phyloP scores from a whole-genome alignment of 2,113 vertebrate genomes.

The Mus spicilegus region DNA sequence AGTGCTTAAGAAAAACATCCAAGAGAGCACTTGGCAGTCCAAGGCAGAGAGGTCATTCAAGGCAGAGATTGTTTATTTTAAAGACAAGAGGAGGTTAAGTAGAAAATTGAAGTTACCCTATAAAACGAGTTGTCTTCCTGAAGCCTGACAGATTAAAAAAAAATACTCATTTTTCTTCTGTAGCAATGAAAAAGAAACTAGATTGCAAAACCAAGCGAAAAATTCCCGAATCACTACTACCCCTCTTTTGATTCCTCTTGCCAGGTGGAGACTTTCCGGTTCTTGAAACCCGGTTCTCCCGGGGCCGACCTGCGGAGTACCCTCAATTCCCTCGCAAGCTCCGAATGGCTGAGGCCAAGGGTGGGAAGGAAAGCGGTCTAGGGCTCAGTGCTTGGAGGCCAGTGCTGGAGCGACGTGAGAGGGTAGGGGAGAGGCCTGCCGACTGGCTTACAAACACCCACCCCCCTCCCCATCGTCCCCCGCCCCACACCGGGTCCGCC shows the following conservation, averaged over 20 bases:
- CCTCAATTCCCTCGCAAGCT: background rate
- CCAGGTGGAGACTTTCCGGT: background rate
- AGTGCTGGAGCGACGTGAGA: background rate
- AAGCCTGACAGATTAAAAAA: background rate
- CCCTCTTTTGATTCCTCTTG: background rate
- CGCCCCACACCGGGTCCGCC: background rate
- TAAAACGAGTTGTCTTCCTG: conserved; percentile 1
- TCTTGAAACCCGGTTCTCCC: background rate
- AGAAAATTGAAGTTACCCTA: background rate
- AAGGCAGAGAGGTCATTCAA: background rate
- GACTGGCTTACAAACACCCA: background rate
- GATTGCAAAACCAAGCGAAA: conserved; percentile 15
- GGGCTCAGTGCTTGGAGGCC: background rate
- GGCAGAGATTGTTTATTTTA: background rate
- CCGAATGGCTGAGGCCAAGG: background rate
- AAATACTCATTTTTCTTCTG: background rate
- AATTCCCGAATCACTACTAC: background rate
- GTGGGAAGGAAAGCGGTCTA: background rate
- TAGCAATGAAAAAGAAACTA: background rate
- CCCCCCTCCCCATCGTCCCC: background rate
- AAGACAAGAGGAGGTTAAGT: background rate
- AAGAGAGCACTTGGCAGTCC: background rate
- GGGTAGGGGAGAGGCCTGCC: background rate
- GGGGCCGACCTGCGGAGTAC: background rate
- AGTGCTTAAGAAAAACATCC: background rate